Evolutionary conservation across 2,113 vertebrate genomes (phyloP).

Genomic region (Micronycteris hirsuta): DNA sequence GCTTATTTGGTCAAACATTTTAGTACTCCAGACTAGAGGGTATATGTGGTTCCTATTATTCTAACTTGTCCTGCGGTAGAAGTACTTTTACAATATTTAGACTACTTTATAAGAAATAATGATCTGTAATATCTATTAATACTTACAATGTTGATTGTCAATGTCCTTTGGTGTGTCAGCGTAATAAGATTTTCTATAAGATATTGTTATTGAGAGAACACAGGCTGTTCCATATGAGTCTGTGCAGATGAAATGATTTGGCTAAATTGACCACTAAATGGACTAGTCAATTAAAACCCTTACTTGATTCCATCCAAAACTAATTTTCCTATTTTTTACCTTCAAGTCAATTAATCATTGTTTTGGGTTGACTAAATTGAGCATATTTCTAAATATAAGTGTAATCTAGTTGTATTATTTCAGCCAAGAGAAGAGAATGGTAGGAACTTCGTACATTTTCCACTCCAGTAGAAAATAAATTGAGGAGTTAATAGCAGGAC

Average conservation of each 20-base stretch:
- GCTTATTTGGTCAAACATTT: not conserved
- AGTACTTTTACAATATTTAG: not conserved
- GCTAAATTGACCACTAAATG: not conserved
- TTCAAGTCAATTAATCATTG: conserved; percentile 14
- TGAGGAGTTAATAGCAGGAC: not conserved
- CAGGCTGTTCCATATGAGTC: not conserved
- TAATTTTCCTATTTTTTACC: not conserved
- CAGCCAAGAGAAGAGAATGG: not conserved
- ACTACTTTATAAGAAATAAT: not conserved
- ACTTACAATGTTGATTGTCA: not conserved
- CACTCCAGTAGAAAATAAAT: not conserved
- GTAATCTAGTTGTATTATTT: not conserved
- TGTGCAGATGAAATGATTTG: not conserved
- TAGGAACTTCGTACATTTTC: not conserved
- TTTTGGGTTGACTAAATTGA: not conserved
- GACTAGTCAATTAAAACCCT: not conserved
- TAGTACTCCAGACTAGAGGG: not conserved
- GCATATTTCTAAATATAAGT: not conserved
- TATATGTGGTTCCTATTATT: not conserved
- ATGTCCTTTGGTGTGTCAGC: not conserved
- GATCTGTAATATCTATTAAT: not conserved
- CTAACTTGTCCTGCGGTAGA: not conserved
- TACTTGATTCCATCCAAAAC: conserved; percentile 6
- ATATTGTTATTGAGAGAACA: not conserved
- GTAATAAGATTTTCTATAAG: not conserved